A percentile compares a stretch with the other conserved stretches of the same genome.
Conservation (phyloP, 2,797 vertebrate genomes). For the Cossypha dichroa region DNA sequence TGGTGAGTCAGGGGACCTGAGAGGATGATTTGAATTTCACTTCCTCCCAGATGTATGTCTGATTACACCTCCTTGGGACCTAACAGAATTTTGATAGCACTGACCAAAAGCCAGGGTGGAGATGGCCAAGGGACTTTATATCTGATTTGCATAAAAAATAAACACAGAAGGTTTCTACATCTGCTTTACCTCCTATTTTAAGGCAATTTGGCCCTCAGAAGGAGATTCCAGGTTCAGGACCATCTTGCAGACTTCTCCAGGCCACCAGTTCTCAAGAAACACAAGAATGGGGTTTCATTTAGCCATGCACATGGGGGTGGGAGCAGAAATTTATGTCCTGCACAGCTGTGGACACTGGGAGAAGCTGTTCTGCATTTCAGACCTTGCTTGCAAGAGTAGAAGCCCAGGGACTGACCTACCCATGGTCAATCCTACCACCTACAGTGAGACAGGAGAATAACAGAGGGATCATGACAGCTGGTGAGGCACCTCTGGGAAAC, state of each 20-base stretch:
- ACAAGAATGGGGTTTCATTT: background rate
- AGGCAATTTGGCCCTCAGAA: background rate
- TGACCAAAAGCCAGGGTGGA: background rate
- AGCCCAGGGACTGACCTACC: background rate
- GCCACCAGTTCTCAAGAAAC: background rate
- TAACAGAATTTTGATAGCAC: background rate
- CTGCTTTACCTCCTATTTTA: background rate
- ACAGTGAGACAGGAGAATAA: background rate
- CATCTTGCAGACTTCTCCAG: background rate
- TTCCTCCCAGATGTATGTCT: fast-evolving
- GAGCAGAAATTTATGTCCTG: background rate
- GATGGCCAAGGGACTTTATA: background rate
- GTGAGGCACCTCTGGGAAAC: background rate
- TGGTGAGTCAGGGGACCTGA: background rate
- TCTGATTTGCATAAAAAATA: background rate
- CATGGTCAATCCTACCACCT: background rate
- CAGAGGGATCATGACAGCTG: background rate
- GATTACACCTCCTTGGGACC: background rate
- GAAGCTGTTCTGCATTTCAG: background rate
- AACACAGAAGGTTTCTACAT: background rate
- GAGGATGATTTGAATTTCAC: background rate
- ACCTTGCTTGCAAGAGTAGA: background rate
- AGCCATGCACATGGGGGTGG: fast-evolving
- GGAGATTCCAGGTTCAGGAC: background rate
- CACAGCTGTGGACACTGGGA: background rate